Percentiles rank a stretch among this genome's conserved stretches.
phyloP scores from a whole-genome alignment of 2,113 vertebrate genomes.

The Xenotilapia longispinis region DNA sequence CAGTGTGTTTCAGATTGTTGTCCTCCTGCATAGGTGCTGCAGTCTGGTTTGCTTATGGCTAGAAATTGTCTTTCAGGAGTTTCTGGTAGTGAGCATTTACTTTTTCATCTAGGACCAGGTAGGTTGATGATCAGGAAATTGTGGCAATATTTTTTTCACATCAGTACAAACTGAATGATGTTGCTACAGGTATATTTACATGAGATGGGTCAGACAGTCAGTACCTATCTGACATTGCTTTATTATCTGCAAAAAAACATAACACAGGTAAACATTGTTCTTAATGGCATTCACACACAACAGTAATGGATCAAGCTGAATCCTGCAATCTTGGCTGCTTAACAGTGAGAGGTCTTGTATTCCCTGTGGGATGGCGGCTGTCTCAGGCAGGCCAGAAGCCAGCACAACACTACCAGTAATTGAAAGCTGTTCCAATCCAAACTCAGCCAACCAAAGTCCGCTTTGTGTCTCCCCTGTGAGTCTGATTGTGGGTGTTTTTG shows the following conservation, averaged over 20 bases:
- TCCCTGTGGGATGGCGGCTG: background rate
- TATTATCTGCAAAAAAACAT: background rate
- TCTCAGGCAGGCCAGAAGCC: background rate
- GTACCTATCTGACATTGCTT: background rate
- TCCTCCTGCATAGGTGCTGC: background rate
- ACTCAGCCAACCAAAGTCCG: background rate
- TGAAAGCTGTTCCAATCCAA: background rate
- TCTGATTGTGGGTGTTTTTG: background rate
- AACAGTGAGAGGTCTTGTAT: background rate
- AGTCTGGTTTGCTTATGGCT: background rate
- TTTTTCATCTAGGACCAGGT: background rate
- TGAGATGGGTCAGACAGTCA: background rate
- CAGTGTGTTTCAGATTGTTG: background rate
- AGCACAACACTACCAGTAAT: background rate
- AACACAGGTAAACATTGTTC: background rate
- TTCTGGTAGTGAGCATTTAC: background rate
- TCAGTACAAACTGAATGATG: background rate
- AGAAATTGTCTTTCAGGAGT: background rate
- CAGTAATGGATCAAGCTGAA: background rate
- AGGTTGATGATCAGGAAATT: background rate
- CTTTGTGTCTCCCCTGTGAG: background rate
- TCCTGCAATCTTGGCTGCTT: background rate
- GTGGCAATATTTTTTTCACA: background rate
- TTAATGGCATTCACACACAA: background rate
- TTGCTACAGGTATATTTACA: background rate